Conservation (phyloP, 1,140 invertebrate species). For the Camponotus floridanus region DNA sequence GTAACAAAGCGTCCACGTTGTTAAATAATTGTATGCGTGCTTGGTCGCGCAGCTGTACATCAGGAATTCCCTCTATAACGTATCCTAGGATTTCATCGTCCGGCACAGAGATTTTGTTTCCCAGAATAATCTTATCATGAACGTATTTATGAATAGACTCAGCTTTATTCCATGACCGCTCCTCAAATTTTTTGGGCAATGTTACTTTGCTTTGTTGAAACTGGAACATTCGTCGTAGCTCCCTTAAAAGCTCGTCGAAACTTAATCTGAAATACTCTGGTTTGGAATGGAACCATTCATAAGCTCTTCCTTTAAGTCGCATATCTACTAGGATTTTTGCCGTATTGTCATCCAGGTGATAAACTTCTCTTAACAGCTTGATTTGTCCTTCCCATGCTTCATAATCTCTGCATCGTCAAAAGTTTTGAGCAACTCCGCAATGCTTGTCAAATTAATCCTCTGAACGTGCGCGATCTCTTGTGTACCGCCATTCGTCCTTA, state of each 20-base stretch:
- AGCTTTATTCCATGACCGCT: background rate
- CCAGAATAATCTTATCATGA: constrained; percentile 43
- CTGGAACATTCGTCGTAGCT: constrained; percentile 3
- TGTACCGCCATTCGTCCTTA: background rate
- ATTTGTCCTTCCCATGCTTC: constrained; percentile 13
- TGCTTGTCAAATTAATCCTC: background rate
- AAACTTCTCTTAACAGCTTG: background rate
- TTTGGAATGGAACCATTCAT: constrained; percentile 42
- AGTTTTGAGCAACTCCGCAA: background rate
- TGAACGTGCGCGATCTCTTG: no score
- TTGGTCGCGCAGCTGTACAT: constrained; percentile 30
- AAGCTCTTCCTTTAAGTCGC: constrained; percentile 43
- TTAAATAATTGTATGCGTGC: constrained; percentile 40
- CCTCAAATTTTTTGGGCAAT: background rate
- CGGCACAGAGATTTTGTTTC: background rate
- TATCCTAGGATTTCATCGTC: constrained; percentile 34
- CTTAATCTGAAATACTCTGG: constrained; percentile 32
- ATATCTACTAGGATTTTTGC: background rate
- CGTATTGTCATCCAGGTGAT: background rate
- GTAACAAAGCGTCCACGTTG: constrained; percentile 3
- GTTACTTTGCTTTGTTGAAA: background rate
- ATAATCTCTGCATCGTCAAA: background rate
- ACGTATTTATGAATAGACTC: constrained; percentile 28
- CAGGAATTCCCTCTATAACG: constrained; percentile 45
- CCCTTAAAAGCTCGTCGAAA: background rate